phyloP scores from a whole-genome alignment of 2,888 invertebrate genomes.

The Drosophila kanekoi region DNA sequence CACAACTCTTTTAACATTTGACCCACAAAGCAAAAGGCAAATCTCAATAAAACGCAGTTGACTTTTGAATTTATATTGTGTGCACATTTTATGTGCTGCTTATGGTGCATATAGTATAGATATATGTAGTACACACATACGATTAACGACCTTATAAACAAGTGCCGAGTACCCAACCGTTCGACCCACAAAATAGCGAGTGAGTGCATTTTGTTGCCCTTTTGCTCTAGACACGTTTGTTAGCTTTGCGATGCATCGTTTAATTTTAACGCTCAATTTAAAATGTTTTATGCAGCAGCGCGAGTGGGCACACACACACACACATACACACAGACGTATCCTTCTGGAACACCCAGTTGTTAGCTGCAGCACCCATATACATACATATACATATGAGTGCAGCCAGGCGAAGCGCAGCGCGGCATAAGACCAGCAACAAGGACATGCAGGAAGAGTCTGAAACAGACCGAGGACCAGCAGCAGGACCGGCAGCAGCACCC shows the following conservation, averaged over 20 bases:
- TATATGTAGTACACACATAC: slow-evolving; percentile 42
- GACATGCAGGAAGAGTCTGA: slow-evolving; percentile 21
- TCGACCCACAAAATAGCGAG: slow-evolving; percentile 47
- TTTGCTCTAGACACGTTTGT: slow-evolving; percentile 72
- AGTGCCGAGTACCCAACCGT: slow-evolving; percentile 43
- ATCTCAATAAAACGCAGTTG: slow-evolving; percentile 49
- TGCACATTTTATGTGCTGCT: slow-evolving; percentile 62
- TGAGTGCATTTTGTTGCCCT: slow-evolving; percentile 50
- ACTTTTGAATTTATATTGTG: slow-evolving; percentile 72
- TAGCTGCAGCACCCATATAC: slow-evolving; percentile 16
- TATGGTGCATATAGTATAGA: slow-evolving; percentile 31
- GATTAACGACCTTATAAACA: slow-evolving; percentile 77
- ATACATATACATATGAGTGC: slow-evolving; percentile 25
- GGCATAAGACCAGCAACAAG: slow-evolving; percentile 29
- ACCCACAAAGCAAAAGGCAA: slow-evolving; percentile 30
- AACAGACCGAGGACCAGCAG: slow-evolving; percentile 4
- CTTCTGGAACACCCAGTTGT: not conserved
- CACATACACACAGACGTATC: slow-evolving; percentile 23
- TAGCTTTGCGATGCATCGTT: slow-evolving; percentile 83
- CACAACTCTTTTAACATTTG: slow-evolving; percentile 20
- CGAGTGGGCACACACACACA: slow-evolving; percentile 38
- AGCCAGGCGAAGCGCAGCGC: slow-evolving; percentile 47
- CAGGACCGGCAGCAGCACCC: slow-evolving; percentile 13
- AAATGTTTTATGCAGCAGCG: slow-evolving; percentile 81
- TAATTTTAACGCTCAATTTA: slow-evolving; percentile 85